Base-by-base conservation (phyloP, 2,113 vertebrate genomes). In the Carassius auratus region DNA sequence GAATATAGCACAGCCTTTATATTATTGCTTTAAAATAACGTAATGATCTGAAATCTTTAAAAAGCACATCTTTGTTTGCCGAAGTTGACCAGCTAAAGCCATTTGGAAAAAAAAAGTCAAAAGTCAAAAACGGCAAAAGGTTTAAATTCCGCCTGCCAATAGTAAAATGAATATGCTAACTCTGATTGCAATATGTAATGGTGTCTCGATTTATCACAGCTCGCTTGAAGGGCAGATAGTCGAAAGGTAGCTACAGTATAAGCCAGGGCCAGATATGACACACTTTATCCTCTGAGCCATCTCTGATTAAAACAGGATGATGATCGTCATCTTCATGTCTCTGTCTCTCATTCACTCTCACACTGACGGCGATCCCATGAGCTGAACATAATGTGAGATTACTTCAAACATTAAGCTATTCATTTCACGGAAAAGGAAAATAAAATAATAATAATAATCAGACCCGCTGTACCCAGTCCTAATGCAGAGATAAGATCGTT, bases 341-440 rank as follows among this genome's bases (percentile, higher is more conserved):
- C 59, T 85, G 86, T 87, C 83, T 87, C 82, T 38, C 68, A 42
- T 36, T n/a, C 48, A 14, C 74, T 33, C 21, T 45, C 33, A 55
- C 86, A 84, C 89, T 89, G 89, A 86, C 84, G 83, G 57, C 69
- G 23, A 80, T 90, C 86, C 89, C 87, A 85, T 83, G 64, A 75
- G 61, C 83, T 68, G 83, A 87, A 87, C 88, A 91, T 85, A 84
- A 66, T 76, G 87, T 80, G 86, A 83, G 90, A 94, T 94, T 93
- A 90, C 91, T 90, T 93, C 92, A 89, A 94, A 93, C 87, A 91
- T 90, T 95, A 95, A 94, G 93, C 93, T 93, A 93, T 90, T 91
- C 86, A 91, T 92, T 94, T 92, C 91, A 92, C 83, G 85, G 91
- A 92, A 90, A 87, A 91, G 90, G 93, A 90, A 89, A 92, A 92